A percentile compares a stretch with the other conserved stretches of the same genome.
phyloP scores from a whole-genome alignment of 23 tunicate species.

The Corella eumyota region DNA sequence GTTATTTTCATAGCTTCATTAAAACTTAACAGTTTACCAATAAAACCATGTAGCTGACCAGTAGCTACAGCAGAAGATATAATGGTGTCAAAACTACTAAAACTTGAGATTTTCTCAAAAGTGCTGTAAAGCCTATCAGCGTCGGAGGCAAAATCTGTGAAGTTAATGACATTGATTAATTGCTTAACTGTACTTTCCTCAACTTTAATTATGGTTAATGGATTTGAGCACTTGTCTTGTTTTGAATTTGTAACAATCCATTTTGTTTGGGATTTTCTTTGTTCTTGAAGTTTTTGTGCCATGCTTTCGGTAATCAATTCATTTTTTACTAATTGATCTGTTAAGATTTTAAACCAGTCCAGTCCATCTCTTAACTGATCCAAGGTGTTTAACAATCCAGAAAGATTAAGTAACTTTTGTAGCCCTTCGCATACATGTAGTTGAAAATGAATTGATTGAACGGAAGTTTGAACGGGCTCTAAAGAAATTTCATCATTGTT shows the following conservation, averaged over 20 bases:
- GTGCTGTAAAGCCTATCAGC: slow-evolving; percentile 32
- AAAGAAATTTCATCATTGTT: slow-evolving; percentile 2
- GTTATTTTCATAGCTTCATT: slow-evolving; percentile 49
- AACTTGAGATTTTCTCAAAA: slow-evolving; percentile 15
- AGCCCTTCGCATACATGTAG: slow-evolving; percentile 25
- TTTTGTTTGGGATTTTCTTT: slow-evolving; percentile 4
- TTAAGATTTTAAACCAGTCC: slow-evolving; percentile 34
- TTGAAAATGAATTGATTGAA: slow-evolving; percentile 22
- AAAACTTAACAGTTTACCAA: slow-evolving; percentile 23
- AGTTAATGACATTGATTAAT: slow-evolving; percentile 20
- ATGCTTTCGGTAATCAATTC: slow-evolving; percentile 10
- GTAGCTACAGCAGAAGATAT: slow-evolving; percentile 39
- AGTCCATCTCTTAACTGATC: slow-evolving; percentile 43
- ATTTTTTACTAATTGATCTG: slow-evolving; percentile 22
- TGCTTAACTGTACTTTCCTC: slow-evolving; percentile 16
- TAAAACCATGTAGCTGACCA: slow-evolving; percentile 21
- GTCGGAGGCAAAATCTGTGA: slow-evolving; percentile 15
- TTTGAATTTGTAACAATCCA: neutral
- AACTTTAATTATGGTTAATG: slow-evolving; percentile 27
- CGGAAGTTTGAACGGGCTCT: slow-evolving; percentile 1
- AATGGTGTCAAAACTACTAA: slow-evolving; percentile 19
- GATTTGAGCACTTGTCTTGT: slow-evolving; percentile 20
- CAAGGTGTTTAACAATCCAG: slow-evolving; percentile 44
- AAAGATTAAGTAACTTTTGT: slow-evolving; percentile 17
- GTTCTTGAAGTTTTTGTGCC: slow-evolving; percentile 6